phyloP scores from a whole-genome alignment of 2,113 vertebrate species.

The Callithrix jacchus region DNA sequence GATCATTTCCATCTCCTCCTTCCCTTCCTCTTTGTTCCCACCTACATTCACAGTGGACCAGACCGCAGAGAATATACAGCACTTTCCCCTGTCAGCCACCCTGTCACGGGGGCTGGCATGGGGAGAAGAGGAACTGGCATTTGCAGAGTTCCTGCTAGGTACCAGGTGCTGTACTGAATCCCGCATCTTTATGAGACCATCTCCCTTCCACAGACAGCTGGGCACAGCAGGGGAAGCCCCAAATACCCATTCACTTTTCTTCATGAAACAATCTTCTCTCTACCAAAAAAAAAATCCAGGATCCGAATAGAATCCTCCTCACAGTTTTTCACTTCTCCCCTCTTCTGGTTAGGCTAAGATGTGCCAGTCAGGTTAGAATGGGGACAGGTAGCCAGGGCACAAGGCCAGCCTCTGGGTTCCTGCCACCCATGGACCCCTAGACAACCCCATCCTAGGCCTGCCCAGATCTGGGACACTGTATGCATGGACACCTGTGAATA shows the following conservation, averaged over 20 bases:
- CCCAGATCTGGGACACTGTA: background rate
- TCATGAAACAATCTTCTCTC: background rate
- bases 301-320: background rate
- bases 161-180: background rate
- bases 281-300: background rate
- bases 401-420: background rate
- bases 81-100: too few relatives aligned
- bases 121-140: background rate
- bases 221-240: background rate
- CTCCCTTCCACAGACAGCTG: background rate
- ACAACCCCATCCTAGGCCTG: background rate
- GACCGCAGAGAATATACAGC: background rate
- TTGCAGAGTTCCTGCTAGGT: background rate
- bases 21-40: background rate
- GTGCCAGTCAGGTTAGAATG: background rate
- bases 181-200: background rate
- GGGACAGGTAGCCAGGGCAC: background rate
- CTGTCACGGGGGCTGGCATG: fast-evolving
- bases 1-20: background rate
- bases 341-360: background rate
- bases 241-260: background rate
- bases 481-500: background rate
- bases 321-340: background rate
- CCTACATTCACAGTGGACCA: background rate
- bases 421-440: too few relatives aligned